Base-by-base conservation (phyloP, 2,113 vertebrate genomes). In the Podocnemis expansa region DNA sequence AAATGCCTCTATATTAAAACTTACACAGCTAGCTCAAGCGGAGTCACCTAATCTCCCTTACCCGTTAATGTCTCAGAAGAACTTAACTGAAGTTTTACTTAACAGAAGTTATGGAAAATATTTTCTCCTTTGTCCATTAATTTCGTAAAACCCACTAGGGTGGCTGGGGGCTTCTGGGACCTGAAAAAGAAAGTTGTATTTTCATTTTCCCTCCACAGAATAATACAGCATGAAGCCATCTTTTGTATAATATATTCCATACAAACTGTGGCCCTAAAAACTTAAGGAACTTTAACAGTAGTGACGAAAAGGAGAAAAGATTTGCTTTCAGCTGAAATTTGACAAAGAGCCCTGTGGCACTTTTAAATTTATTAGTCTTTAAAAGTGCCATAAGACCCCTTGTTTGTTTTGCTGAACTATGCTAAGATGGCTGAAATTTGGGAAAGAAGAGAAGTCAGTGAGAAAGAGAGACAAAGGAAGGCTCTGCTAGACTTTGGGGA, bases 231-330 rank as follows among this genome's bases (percentile, higher is more conserved):
- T 12, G 5, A 51, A 58, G 56, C 81, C 87, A 84, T 70, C 0
- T 0, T 22, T 0, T 0, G 90, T 75, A 94, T 91, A 94, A 95
- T 91, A 92, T 84, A 25, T 75, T 96, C 96, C 89, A 93, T 97
- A 70, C 94, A 93, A 89, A 81, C 83, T 89, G 60, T 85, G 92
- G 91, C 92, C 78, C 88, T 84, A 89, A 93, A 95, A 89, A 88
- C 58, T 83, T 93, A 94, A 95, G 91, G 49, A 51, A 51, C 92
- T 89, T 85, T 87, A 95, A 95, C 96, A 97, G 96, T 95, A 96
- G 96, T 56, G 92, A 49, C 25, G 60, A 96, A 86, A 90, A 82
- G 3, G 2, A 78, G 45, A 79, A 95, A 94, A 89, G 79, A 54
- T 95, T 91, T 2, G 0, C 24, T 2, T 93, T 91, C 1, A 41